phyloP scores from a whole-genome alignment of 2,113 vertebrate genomes.

The Thamnophis sirtalis region DNA sequence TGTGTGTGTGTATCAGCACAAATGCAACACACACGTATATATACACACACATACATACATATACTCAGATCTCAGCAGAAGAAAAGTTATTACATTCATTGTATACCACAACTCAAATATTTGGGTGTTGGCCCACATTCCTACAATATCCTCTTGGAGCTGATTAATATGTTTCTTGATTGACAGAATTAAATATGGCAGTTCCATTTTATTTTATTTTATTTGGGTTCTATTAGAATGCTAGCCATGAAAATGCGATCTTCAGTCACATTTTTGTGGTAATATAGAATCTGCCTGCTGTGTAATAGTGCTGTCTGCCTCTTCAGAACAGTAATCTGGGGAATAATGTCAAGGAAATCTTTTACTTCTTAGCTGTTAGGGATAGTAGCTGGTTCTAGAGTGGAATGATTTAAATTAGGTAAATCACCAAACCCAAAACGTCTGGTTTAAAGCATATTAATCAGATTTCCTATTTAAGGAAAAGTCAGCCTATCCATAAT shows the following conservation, averaged over 20 bases:
- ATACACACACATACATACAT: no score
- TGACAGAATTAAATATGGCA: background rate
- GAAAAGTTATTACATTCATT: background rate
- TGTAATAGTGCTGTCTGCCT: background rate
- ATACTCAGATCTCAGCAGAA: background rate
- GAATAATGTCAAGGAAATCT: conserved; percentile 14
- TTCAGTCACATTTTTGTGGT: background rate
- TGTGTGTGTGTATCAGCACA: no score
- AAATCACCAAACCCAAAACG: conserved; percentile 1
- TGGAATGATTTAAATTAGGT: conserved; percentile 1
- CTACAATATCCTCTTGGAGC: background rate
- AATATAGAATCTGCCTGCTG: background rate
- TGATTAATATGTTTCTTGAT: background rate
- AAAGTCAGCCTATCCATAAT: background rate
- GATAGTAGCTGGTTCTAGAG: conserved; percentile 1
- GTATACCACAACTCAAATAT: background rate
- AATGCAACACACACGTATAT: no score
- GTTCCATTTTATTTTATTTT: background rate
- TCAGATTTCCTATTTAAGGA: conserved; percentile 15
- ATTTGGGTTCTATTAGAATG: background rate
- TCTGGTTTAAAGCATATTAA: conserved; percentile 9
- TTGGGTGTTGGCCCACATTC: background rate
- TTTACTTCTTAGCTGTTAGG: conserved; percentile 1
- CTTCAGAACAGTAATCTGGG: background rate
- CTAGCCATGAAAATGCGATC: background rate